These are phyloP conservation scores for Telmatherina bonti DNA, from an alignment of 2,797 vertebrate genomes.

Conservation along the genomic window DNA sequence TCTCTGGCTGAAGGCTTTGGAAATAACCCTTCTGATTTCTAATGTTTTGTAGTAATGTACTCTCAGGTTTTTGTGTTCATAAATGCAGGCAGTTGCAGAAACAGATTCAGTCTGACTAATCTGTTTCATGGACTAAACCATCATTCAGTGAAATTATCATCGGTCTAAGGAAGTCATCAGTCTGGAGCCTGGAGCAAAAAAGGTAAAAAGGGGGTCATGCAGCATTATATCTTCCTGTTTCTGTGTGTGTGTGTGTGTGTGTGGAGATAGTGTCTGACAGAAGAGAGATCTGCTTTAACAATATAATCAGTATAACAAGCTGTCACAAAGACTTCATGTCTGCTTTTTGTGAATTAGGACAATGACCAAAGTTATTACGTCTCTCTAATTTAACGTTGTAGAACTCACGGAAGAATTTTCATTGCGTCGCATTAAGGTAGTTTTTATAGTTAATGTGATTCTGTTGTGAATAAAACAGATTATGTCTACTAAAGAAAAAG, in stretches of 20 bases:
- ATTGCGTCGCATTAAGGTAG: background rate
- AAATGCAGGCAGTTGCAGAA: too few relatives aligned
- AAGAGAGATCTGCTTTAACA: background rate
- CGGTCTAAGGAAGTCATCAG: background rate
- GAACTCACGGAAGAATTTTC: background rate
- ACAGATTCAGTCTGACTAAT: background rate
- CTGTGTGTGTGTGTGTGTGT: too few relatives aligned
- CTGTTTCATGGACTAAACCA: background rate
- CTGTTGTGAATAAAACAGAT: too few relatives aligned
- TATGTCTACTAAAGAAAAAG: background rate
- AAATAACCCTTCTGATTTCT: too few relatives aligned
- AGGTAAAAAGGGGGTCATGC: too few relatives aligned
- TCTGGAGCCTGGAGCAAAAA: too few relatives aligned
- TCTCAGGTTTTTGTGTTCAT: too few relatives aligned
- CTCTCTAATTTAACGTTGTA: background rate
- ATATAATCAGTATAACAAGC: conserved; percentile 48
- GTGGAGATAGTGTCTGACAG: too few relatives aligned
- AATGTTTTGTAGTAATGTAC: too few relatives aligned
- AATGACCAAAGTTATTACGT: background rate
- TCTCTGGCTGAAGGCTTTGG: too few relatives aligned
- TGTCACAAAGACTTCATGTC: background rate
- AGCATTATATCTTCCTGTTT: too few relatives aligned
- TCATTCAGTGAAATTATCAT: conserved; percentile 25
- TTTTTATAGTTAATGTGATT: background rate
- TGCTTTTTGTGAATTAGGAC: background rate